A percentile compares a stretch with the other conserved stretches of the same genome.
phyloP scores from a whole-genome alignment of 2,113 vertebrate genomes.

The Hydrolagus affinis region DNA sequence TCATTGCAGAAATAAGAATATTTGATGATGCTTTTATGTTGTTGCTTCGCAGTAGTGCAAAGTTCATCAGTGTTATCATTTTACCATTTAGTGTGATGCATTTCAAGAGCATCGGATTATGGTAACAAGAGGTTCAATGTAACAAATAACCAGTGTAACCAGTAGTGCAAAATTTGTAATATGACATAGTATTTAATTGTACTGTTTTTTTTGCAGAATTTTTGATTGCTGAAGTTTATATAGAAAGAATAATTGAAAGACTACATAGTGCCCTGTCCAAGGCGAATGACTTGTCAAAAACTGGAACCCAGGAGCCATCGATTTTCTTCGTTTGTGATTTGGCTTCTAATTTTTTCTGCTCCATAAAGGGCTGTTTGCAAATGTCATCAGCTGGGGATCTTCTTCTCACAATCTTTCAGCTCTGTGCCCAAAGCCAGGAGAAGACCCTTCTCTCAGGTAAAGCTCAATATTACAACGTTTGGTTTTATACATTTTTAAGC shows the following conservation, averaged over 20 bases:
- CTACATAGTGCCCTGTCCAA: conserved; percentile 78
- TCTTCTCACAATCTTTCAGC: conserved; percentile 80
- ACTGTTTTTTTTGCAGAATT: conserved; percentile 56
- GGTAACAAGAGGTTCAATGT: not conserved
- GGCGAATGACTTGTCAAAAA: conserved; percentile 74
- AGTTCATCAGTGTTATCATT: not conserved
- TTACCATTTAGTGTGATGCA: not conserved
- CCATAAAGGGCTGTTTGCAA: conserved; percentile 70
- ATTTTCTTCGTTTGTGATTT: conserved; percentile 86
- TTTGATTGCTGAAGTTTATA: conserved; percentile 73
- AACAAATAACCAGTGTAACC: not conserved
- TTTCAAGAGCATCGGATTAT: too few relatives aligned
- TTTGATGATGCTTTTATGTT: too few relatives aligned
- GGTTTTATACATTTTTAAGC: not conserved
- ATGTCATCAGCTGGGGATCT: conserved; percentile 81
- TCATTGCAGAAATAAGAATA: too few relatives aligned
- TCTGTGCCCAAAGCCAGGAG: conserved; percentile 76
- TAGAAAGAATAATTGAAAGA: conserved; percentile 79
- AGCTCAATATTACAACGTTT: not conserved
- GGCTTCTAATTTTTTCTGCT: conserved; percentile 83
- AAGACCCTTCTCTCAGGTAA: conserved; percentile 68
- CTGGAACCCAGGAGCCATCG: conserved; percentile 70
- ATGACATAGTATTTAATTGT: not conserved
- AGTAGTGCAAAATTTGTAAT: not conserved
- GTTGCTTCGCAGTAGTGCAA: too few relatives aligned